Base-by-base conservation (phyloP, 1,140 invertebrate genomes). In the Achatina immaculata region DNA sequence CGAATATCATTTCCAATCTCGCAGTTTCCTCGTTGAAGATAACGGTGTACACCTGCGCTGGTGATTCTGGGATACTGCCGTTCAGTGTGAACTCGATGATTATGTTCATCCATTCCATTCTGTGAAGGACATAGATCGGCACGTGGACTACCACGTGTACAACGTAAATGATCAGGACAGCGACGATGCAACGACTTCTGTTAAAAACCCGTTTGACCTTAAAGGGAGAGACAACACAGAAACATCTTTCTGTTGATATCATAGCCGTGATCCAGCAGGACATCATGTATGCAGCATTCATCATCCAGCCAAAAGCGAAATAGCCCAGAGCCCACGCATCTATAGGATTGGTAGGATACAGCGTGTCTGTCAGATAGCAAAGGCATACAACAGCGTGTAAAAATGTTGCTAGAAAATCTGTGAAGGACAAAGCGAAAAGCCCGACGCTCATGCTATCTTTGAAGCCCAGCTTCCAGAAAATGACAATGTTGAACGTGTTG, bases 191-290 rank as follows among this genome's bases (percentile, higher is more conserved):
- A 1, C 71, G 40, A 14, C 4, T n/a, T 48, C 43, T 73, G 3
- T 42, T 73, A 31, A 73, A 73, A 2, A 48, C 34, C n/a, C 48
- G 43, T 11, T 48, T 43, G 21, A 73, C 71, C 7, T 48, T 43
- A 34, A 73, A 73, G 2, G 71, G 71, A 48, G 24, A 43, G 7
- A 73, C 71, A 31, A 73, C 71, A 48, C 71, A 73, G 24, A 45
- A 73, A 19, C 71, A 73, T 48, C 45, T 48, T 48, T 73, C 71
- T 3, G 48, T 31, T n/a, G 71, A 28, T 45, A 73, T 43, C 7
- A 73, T 31, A 2, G 71, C 42, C n/a, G 71, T 73, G 14, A 73
- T 73, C 71, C 71, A 73, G 34, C 71, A 73, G 0, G 71, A 73
- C 1, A 38, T 42, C 36, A 69, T 7, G n/a, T 69, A 69, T 24